A percentile compares a stretch with the other conserved stretches of the same genome.
phyloP scores from a whole-genome alignment of 1,140 invertebrate species.

The Ruditapes philippinarum region DNA sequence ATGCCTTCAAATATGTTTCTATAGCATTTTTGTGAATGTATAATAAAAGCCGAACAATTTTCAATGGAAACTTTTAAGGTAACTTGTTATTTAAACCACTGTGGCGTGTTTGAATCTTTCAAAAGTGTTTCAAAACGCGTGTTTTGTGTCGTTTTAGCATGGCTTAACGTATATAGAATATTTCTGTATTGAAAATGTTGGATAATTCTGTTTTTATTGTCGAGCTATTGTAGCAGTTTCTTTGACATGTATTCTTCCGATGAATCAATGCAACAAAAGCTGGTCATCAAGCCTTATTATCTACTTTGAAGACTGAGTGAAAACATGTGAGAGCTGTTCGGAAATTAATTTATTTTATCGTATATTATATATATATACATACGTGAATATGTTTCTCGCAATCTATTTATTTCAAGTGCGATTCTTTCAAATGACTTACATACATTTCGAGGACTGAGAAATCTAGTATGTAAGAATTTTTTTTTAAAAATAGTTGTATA shows the following conservation, averaged over 20 bases:
- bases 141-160: conserved; percentile 29
- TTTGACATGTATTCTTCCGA: not conserved
- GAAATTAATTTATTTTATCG: not conserved
- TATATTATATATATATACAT: not conserved
- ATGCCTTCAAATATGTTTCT: conserved; percentile 32
- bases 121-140: not conserved
- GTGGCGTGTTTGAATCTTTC: not conserved
- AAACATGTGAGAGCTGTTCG: not conserved
- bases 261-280: conserved; percentile 23
- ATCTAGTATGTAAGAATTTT: too few relatives aligned
- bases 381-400: too few relatives aligned
- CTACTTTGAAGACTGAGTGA: not conserved
- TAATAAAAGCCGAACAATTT: conserved; percentile 20
- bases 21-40: conserved; percentile 45
- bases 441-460: too few relatives aligned
- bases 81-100: conserved; percentile 37
- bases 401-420: too few relatives aligned
- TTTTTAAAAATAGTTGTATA: too few relatives aligned
- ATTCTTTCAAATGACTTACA: too few relatives aligned
- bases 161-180: conserved; percentile 9
- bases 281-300: conserved; percentile 7
- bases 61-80: not conserved
- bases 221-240: not conserved
- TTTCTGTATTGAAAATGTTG: conserved; percentile 29
- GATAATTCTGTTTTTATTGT: conserved; percentile 34